phyloP scores from a whole-genome alignment of 2,888 invertebrate genomes.

The Kryphioiulus occultus region DNA sequence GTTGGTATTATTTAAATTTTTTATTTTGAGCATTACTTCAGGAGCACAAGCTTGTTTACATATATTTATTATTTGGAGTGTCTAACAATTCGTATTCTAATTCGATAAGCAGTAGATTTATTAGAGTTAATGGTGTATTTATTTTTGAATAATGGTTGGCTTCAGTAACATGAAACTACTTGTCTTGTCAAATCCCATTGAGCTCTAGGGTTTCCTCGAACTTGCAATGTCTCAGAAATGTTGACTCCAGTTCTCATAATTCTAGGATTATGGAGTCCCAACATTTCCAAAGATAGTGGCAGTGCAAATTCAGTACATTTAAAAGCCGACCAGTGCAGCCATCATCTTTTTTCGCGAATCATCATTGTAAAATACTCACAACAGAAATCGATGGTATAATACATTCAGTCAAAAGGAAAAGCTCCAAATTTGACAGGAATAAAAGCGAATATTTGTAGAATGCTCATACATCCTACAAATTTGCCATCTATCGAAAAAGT shows the following conservation, averaged over 20 bases:
- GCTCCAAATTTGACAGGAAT: neutral
- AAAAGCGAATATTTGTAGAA: neutral
- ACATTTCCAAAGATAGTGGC: neutral
- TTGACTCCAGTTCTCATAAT: neutral
- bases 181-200: neutral
- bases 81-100: neutral
- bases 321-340: neutral
- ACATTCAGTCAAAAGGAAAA: neutral
- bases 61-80: neutral
- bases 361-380: neutral
- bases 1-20: neutral
- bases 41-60: neutral
- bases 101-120: neutral
- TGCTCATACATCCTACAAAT: constrained; percentile 26
- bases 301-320: neutral
- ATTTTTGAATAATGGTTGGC: neutral
- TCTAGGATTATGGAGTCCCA: neutral
- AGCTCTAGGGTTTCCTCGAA: neutral
- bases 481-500: neutral
- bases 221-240: neutral
- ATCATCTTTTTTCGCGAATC: neutral
- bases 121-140: no score
- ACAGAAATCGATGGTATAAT: neutral
- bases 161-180: neutral
- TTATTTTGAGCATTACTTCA: neutral